phyloP scores from a whole-genome alignment of 2,888 invertebrate species.

The Eilema caniola region DNA sequence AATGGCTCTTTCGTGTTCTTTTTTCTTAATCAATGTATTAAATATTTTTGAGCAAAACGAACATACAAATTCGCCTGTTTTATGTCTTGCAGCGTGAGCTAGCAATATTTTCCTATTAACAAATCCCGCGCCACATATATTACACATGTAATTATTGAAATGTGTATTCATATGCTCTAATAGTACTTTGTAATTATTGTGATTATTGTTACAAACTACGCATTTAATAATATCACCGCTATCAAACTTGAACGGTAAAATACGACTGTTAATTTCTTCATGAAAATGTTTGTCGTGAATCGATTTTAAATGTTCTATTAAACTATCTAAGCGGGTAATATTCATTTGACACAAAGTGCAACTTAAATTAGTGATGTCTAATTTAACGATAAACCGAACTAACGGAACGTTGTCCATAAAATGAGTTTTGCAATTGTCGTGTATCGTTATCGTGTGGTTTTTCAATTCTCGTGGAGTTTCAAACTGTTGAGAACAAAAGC shows the following conservation, averaged over 20 bases:
- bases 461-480: constrained; percentile 65
- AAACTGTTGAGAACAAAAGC: constrained; percentile 67
- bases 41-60: constrained; percentile 61
- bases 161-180: constrained; percentile 72
- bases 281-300: constrained; percentile 55
- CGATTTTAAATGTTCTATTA: constrained; percentile 56
- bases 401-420: constrained; percentile 62
- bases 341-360: constrained; percentile 59
- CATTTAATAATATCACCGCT: constrained; percentile 46
- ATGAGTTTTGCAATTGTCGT: constrained; percentile 56
- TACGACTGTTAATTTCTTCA: constrained; percentile 56
- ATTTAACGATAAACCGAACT: constrained; percentile 57
- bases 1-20: constrained; percentile 61
- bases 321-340: constrained; percentile 46
- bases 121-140: constrained; percentile 79
- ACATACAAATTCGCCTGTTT: constrained; percentile 64
- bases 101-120: constrained; percentile 62
- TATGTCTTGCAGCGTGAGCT: constrained; percentile 67
- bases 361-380: constrained; percentile 63
- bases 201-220: constrained; percentile 52
- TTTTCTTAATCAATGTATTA: constrained; percentile 59
- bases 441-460: constrained; percentile 60
- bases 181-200: constrained; percentile 64
- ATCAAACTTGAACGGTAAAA: constrained; percentile 65
- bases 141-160: constrained; percentile 79